Evolutionary conservation across 1,140 invertebrate species (phyloP), one percentile per base, ranked within the genome.

Genomic region (Cydia pomonella): DNA sequence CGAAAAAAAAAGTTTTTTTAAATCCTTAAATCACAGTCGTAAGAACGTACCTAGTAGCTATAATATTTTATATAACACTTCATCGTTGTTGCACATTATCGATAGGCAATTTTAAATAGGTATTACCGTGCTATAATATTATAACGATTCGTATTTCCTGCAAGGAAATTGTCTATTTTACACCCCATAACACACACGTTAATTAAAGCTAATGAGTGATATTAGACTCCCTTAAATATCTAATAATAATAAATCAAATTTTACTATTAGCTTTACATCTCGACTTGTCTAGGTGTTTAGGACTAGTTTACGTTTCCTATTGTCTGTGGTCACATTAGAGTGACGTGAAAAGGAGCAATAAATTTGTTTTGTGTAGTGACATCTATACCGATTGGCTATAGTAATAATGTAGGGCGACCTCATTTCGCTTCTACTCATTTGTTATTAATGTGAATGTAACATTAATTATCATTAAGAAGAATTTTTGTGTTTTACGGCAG

Each of bases 271-370:
- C 21, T 59, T 21, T 59, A 59, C 18, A 59, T 21, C 18, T 59
- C 16, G 16, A 21, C 50, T 10, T 59, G 18, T 59, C 53, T 59
- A 23, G 47, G 47, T 50, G 1, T 59, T 23, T 23, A 53, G 53
- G 21, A 59, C 16, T 59, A 59, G 21, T 23, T 59, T 59, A 59
- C 53, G 7, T 50, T 50, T 50, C 16, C 16, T 50, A 47, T 50
- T 50, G 47, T 50, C 47, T 18, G n/a, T 50, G 47, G n/a, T 50
- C 47, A 50, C 47, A 59, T 23, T 23, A 59, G 53, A 59, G 53
- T 59, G 53, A 59, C 53, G 53, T 27, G 69, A 59, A 75, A 72
- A 72, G 62, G 27, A 75, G 81, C 82, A 80, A 87, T 83, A 83
- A 84, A 86, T 87, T 80, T 18, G 47, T n/a, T n/a, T 50, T 50